phyloP scores from a whole-genome alignment of 2,888 invertebrate genomes.

The Dynastes grantii region DNA sequence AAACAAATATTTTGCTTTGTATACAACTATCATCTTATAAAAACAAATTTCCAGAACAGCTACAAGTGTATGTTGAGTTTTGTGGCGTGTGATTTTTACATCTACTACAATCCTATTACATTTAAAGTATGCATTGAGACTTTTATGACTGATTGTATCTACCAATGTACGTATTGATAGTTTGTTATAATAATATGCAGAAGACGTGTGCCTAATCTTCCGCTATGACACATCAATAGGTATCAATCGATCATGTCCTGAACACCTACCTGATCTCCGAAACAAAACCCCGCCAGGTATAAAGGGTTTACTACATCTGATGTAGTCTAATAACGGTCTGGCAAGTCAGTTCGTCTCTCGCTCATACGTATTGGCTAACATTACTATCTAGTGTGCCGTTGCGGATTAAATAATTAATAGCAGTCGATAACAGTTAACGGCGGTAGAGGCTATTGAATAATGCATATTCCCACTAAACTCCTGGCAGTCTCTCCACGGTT shows the following conservation, averaged over 20 bases:
- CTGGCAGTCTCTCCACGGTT: conserved; percentile 56
- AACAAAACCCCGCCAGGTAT: conserved; percentile 35
- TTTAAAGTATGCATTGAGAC: too few species aligned
- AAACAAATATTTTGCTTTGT: too few species aligned
- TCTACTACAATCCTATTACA: too few species aligned
- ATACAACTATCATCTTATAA: too few species aligned
- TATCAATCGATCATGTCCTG: conserved; percentile 23
- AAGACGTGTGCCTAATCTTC: conserved; percentile 32
- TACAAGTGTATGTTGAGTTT: too few species aligned
- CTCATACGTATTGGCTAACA: conserved; percentile 39
- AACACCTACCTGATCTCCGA: conserved; percentile 33
- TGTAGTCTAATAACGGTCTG: conserved; percentile 41
- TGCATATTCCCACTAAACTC: conserved; percentile 58
- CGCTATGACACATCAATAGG: conserved; percentile 21
- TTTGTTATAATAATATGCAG: conserved; percentile 5
- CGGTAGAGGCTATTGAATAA: conserved; percentile 54
- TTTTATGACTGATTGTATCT: too few species aligned
- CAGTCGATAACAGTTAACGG: conserved; percentile 58
- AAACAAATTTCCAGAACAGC: too few species aligned
- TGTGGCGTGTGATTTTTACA: too few species aligned
- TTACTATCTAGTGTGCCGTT: conserved; percentile 44
- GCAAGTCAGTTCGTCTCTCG: conserved; percentile 49
- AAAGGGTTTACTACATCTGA: conserved; percentile 42
- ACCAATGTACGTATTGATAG: neutral
- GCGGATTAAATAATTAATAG: conserved; percentile 58